A percentile compares a stretch with the other conserved stretches of the same genome.
Conservation (phyloP, 2,888 invertebrate genomes). For the Campoplex capitator region DNA sequence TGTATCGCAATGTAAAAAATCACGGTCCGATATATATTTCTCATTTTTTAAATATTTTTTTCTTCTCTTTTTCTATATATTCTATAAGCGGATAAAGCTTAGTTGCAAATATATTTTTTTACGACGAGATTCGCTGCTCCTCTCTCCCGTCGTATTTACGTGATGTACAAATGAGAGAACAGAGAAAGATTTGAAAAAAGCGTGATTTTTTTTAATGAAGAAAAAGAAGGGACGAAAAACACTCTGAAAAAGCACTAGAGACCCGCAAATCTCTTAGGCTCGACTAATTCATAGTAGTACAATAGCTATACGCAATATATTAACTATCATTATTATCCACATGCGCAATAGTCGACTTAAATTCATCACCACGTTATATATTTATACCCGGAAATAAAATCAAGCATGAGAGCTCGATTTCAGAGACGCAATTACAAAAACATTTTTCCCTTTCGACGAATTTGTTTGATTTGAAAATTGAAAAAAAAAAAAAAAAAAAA, state of each 20-base stretch:
- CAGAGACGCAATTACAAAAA: background rate
- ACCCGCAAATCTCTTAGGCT: conserved; percentile 48
- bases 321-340: conserved; percentile 75
- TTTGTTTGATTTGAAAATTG: background rate
- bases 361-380: conserved; percentile 73
- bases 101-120: conserved; percentile 13
- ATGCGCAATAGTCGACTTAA: conserved; percentile 72
- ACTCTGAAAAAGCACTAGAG: conserved; percentile 29
- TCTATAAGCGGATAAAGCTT: background rate
- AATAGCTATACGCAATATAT: conserved; percentile 75
- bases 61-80: background rate
- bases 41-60: background rate
- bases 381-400: conserved; percentile 40
- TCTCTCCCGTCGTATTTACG: background rate
- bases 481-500: background rate
- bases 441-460: background rate
- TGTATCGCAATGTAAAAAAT: conserved; percentile 20
- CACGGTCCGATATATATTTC: conserved; percentile 1
- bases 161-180: conserved; percentile 12
- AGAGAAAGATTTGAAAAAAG: conserved; percentile 15
- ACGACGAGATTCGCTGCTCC: background rate
- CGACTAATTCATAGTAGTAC: conserved; percentile 68
- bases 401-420: conserved; percentile 8
- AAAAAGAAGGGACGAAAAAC: conserved; percentile 22
- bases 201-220: background rate